Evolutionary conservation across 2,888 invertebrate species (phyloP).

Genomic region (Coenonympha arcania): DNA sequence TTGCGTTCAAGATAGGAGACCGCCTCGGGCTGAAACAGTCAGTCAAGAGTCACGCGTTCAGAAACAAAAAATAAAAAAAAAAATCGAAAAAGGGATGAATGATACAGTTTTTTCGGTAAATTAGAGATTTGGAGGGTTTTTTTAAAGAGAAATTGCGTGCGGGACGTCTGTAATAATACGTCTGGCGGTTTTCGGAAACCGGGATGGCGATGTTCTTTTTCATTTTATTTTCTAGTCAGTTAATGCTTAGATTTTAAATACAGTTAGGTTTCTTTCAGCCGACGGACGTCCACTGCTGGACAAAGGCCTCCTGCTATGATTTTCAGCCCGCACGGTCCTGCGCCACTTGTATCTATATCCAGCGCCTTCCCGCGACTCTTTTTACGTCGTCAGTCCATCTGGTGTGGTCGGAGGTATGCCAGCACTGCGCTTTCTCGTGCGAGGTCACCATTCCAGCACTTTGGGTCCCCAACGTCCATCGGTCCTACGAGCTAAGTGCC

Average conservation of each 20-base stretch:
- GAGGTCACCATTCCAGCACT: too few species aligned
- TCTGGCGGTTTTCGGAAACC: conserved; percentile 41
- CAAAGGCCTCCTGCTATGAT: too few species aligned
- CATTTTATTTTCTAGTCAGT: conserved; percentile 22
- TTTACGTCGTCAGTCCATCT: too few species aligned
- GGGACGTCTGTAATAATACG: conserved; percentile 57
- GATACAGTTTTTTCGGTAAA: conserved; percentile 72
- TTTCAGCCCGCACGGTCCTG: too few species aligned
- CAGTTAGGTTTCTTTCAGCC: too few species aligned
- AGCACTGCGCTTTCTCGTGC: too few species aligned
- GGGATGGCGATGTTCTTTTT: conserved; percentile 15
- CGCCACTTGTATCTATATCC: too few species aligned
- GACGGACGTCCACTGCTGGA: too few species aligned
- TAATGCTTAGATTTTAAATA: not conserved
- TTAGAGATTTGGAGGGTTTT: conserved; percentile 60
- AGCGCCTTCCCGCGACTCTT: too few species aligned
- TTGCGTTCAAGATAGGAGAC: conserved; percentile 55
- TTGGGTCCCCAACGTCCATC: too few species aligned
- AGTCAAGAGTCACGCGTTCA: conserved; percentile 72
- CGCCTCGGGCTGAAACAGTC: conserved; percentile 66
- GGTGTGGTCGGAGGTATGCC: too few species aligned
- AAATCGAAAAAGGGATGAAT: conserved; percentile 59
- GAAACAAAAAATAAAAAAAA: conserved; percentile 43
- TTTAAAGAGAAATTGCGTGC: conserved; percentile 68
- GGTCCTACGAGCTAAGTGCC: too few species aligned